Base-by-base conservation (phyloP, 1,140 invertebrate species). In the Cyphomyrmex costatus region DNA sequence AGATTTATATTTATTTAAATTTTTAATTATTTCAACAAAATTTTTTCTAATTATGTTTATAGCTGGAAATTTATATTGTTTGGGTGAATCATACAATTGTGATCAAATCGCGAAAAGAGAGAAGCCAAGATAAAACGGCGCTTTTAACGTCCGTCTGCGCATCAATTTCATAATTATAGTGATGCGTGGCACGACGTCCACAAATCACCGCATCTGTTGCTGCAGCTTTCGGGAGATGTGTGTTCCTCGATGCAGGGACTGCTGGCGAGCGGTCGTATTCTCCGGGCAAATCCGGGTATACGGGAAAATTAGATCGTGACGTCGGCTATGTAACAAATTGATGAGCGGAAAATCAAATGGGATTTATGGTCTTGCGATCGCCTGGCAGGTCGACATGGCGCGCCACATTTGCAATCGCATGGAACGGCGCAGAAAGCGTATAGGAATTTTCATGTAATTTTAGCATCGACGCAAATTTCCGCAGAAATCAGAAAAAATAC, bases 131-230 rank as follows among this genome's bases (percentile, higher is more conserved):
- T 49, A 73, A 61, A 42, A 21, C 19, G 6, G 16, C 3, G 16
- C 27, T 58, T 51, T 61, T 51, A 56, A 53, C 36, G 19, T 10
- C 12, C n/a, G 7, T 53, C 12, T 24, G 76, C 16, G 65, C 82
- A 88, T 90, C 79, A 90, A 74, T 58, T 70, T 89, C 70, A 42
- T 60, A 60, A 85, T 73, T 21, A 36, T 76, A 65, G 30, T 49
- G 68, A 85, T 77, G 77, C 86, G 82, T 60, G 46, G 30, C 56
- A 24, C 60, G 58, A 60, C 79, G 82, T 91, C 83, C 90, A 91
- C 90, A 91, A 92, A 92, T 92, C 87, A 92, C 87, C 82, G 86
- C 90, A 92, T 91, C 88, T 92, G 91, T 90, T 92, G 84, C 89
- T 90, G 92, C 65, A 86, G 91, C 91, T 92, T 92, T 90, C 84